Base-by-base conservation (phyloP, 1,140 invertebrate species). In the Calosoma granatense region DNA sequence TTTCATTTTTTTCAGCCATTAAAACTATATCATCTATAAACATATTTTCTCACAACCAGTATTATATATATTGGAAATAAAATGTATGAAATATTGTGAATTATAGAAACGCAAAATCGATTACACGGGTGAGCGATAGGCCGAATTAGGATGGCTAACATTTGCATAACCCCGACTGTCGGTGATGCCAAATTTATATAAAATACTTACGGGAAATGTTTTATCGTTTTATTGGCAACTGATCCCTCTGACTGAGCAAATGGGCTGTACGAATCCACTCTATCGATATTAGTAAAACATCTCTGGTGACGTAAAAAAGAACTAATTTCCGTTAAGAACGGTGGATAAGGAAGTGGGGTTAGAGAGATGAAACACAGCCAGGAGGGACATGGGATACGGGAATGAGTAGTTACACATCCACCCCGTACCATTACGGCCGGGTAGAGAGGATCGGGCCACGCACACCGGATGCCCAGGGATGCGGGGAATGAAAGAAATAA, bases 241-340 rank as follows among this genome's bases (percentile, higher is more conserved):
- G 26, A n/a, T 36, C 26, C n/a, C n/a, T 36, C 26, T 36, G 41
- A 4, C 6, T 47, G 41, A 17, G 17, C 17, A 47, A 47, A 47
- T 47, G 41, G 41, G 17, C 9, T 17, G 15, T 47, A 17, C 15
- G 41, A 47, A 47, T 9, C 3, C 6, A 3, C 41, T 17, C 6
- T 6, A 9, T 6, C 41, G 41, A 47, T 47, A 47, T 47, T 47
- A 17, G 41, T 47, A 47, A 47, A 47, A 47, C 41, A 47, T 47
- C 41, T 47, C 41, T 47, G 41, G 41, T 47, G 41, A 47, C 41
- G 41, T 47, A 47, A 47, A 47, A 47, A 47, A 47, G 41, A 47
- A 47, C 41, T 47, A 47, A 47, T 47, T 47, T 47, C 41, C 41
- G 41, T 17, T 47, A 17, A 17, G 41, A 17, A 11, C 41, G 41